Evolutionary conservation across 2,113 vertebrate genomes (phyloP).

Genomic region (Xenus cinereus): DNA sequence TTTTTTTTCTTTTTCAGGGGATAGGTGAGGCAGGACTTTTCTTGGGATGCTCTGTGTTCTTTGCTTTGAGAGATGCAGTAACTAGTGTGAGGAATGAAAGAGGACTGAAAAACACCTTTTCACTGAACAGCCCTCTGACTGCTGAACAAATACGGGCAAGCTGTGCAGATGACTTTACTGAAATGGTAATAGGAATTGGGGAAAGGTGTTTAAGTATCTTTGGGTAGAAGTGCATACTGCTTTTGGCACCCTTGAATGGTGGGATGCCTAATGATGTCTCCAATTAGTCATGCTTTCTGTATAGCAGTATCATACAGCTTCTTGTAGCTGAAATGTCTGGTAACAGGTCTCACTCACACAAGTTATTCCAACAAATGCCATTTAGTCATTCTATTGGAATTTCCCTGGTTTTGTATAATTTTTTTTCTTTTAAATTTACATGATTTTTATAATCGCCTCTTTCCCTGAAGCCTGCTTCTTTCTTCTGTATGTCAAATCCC

Average conservation of each 20-base stretch:
- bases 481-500: background rate
- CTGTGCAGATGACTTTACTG: conserved; percentile 76
- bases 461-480: background rate
- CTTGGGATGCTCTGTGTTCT: conserved; percentile 83
- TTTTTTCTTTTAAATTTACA: background rate
- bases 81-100: conserved; percentile 69
- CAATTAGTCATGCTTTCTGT: background rate
- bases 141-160: conserved; percentile 76
- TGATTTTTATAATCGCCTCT: background rate
- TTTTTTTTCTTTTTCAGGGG: conserved; percentile 70
- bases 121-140: conserved; percentile 78
- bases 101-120: conserved; percentile 69
- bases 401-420: background rate
- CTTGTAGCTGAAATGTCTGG: background rate
- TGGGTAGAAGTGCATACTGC: background rate
- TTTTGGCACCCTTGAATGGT: background rate
- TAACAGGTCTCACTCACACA: background rate
- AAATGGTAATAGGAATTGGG: conserved; percentile 69
- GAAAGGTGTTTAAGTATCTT: background rate
- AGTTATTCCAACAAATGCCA: background rate
- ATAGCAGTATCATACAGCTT: background rate
- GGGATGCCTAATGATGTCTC: background rate
- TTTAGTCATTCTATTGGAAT: background rate
- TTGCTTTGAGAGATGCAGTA: conserved; percentile 80
- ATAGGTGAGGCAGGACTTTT: conserved; percentile 80